Evolutionary conservation across 2,888 invertebrate species (phyloP).

Genomic region (Scrobipalpa costella): DNA sequence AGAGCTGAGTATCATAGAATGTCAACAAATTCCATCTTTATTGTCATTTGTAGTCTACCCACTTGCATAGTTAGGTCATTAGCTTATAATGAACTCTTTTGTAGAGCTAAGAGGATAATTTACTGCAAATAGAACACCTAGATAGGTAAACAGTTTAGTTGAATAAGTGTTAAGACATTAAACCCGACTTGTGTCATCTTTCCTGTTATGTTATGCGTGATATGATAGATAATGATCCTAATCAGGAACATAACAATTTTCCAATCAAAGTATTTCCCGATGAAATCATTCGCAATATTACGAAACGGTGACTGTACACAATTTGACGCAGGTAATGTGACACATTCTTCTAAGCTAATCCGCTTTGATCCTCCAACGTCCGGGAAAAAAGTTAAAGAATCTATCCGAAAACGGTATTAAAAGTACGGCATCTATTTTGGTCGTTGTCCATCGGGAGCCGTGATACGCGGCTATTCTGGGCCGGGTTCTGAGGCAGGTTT

Average conservation of each 20-base stretch:
- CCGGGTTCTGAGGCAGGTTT: conserved; percentile 80
- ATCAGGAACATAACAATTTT: conserved; percentile 27
- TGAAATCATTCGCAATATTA: conserved; percentile 23
- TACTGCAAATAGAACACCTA: not conserved
- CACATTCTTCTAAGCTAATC: conserved; percentile 28
- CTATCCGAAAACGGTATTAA: conserved; percentile 68
- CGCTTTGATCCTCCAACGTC: conserved; percentile 35
- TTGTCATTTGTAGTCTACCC: conserved; percentile 1
- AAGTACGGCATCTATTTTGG: conserved; percentile 73
- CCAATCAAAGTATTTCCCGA: conserved; percentile 24
- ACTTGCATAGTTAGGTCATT: conserved; percentile 4
- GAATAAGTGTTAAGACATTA: too few species aligned
- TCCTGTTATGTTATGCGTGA: too few species aligned
- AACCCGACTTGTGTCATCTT: conserved; percentile 16
- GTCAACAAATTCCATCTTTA: conserved; percentile 3
- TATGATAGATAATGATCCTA: not conserved
- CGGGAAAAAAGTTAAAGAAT: conserved; percentile 55
- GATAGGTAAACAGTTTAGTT: not conserved
- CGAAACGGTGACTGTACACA: conserved; percentile 25
- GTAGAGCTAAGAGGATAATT: not conserved
- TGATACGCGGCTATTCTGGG: conserved; percentile 70
- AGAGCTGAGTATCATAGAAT: conserved; percentile 6
- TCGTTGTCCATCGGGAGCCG: conserved; percentile 69
- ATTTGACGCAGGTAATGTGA: conserved; percentile 13
- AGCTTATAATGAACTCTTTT: not conserved